A percentile compares a stretch with the other conserved stretches of the same genome.
These are phyloP conservation scores for Tapirus indicus DNA, from an alignment of 2,797 vertebrate species.

Conservation along the genomic window DNA sequence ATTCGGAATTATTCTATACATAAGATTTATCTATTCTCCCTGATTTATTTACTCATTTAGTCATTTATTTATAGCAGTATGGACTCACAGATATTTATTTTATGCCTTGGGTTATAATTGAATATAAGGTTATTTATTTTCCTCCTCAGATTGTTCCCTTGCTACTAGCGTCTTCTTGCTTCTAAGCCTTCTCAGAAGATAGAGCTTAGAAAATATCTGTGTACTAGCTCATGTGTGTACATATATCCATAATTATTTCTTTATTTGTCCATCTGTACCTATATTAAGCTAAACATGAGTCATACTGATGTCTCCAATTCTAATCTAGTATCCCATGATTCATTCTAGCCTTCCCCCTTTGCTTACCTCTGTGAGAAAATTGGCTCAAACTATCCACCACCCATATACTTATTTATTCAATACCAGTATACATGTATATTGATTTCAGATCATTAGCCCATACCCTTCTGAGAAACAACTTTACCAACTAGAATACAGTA, in stretches of 20 bases:
- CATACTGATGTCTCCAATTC: neutral
- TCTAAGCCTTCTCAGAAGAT: neutral
- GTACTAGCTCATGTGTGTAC: neutral
- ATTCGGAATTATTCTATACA: neutral
- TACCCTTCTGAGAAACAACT: constrained; percentile 3
- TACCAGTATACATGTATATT: neutral
- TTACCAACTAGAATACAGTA: neutral
- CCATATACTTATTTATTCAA: neutral
- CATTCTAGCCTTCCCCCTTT: neutral
- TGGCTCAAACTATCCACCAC: neutral
- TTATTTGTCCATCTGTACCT: neutral
- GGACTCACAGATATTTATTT: neutral
- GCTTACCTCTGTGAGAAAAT: constrained; percentile 8
- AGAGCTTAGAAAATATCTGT: neutral
- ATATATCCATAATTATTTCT: neutral
- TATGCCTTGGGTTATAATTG: neutral
- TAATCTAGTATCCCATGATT: neutral
- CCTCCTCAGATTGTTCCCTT: neutral
- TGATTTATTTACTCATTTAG: neutral
- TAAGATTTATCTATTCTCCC: neutral
- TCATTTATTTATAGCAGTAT: neutral
- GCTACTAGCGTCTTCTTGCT: neutral
- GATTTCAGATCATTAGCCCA: neutral
- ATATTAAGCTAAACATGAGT: constrained; percentile 12
- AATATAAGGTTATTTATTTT: constrained; percentile 45